Percentiles rank a stretch among this genome's conserved stretches.
These are phyloP conservation scores for Pogonocichla stellata DNA, from an alignment of 2,113 vertebrate genomes.

Conservation along the genomic window DNA sequence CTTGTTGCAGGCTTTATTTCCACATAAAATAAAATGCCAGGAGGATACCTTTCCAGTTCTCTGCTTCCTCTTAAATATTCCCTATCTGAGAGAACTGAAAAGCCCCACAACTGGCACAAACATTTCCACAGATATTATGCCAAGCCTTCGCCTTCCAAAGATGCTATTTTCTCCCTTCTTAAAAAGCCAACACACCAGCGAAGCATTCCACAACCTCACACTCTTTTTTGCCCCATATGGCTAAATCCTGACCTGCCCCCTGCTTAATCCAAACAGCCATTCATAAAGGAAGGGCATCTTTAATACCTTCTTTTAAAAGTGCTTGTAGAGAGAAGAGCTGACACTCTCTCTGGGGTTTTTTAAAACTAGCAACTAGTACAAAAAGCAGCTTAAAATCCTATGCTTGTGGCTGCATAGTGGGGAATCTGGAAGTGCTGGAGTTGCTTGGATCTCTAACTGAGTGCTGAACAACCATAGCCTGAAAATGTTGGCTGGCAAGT, in stretches of 20 bases:
- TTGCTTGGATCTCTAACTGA: not conserved
- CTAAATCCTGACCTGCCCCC: not conserved
- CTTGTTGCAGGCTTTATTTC: not conserved
- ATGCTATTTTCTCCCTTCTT: not conserved
- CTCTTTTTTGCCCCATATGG: not conserved
- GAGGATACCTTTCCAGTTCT: not conserved
- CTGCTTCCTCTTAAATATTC: not conserved
- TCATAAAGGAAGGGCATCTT: not conserved
- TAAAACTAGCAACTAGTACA: not conserved
- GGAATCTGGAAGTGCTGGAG: not conserved
- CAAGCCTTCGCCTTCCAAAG: not conserved
- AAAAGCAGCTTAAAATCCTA: not conserved
- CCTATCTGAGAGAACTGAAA: not conserved
- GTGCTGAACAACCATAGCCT: not conserved
- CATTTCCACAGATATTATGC: not conserved
- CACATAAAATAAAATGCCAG: not conserved
- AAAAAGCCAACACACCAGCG: not conserved
- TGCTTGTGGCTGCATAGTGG: not conserved
- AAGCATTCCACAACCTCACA: not conserved
- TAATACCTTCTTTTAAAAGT: not conserved
- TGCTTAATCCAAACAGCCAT: not conserved
- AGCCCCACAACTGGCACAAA: not conserved
- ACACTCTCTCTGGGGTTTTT: not conserved
- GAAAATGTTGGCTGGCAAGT: not conserved
- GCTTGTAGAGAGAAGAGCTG: not conserved